Percentiles rank a stretch among this genome's conserved stretches.
phyloP scores from a whole-genome alignment of 2,113 vertebrate species.

The Thermophis baileyi region DNA sequence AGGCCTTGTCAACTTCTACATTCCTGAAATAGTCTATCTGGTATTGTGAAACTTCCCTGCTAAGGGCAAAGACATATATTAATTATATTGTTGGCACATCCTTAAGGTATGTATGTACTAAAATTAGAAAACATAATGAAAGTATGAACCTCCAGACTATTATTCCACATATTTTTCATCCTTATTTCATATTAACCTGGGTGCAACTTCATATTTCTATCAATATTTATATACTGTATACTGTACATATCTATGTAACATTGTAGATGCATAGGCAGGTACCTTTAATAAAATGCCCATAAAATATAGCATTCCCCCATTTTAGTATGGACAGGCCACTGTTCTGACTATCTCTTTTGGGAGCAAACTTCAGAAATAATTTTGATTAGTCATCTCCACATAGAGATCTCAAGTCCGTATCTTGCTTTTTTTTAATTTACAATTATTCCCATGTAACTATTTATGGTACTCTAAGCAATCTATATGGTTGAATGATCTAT shows the following conservation, averaged over 20 bases:
- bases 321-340: background rate
- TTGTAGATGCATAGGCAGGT: background rate
- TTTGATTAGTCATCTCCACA: slow-evolving; percentile 11
- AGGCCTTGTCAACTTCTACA: background rate
- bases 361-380: background rate
- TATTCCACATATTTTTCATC: background rate
- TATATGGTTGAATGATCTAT: background rate
- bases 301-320: background rate
- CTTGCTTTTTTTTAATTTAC: background rate
- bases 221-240: background rate
- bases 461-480: background rate
- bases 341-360: background rate
- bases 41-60: background rate
- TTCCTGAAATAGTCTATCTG: background rate
- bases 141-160: background rate
- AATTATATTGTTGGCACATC: background rate
- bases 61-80: background rate
- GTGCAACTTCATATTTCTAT: background rate
- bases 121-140: background rate
- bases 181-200: background rate
- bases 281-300: background rate
- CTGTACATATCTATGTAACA: background rate
- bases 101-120: background rate
- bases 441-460: background rate
- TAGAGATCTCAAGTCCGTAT: background rate